Evolutionary conservation across 2,797 vertebrate genomes (phyloP), one percentile per base, ranked within the genome.

Genomic region (Argyrosomus regius): DNA sequence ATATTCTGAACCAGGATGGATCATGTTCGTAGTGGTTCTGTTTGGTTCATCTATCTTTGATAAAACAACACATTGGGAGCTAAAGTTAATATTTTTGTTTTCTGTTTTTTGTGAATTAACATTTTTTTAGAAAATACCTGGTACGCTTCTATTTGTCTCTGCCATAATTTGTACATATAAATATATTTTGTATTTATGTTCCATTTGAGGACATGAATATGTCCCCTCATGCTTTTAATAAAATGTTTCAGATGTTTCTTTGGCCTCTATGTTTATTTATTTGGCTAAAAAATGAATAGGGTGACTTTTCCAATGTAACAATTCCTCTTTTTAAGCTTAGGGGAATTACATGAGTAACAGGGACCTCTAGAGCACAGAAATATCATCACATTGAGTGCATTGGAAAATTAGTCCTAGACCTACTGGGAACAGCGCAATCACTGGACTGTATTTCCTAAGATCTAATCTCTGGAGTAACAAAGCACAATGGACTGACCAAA

Each of bases 161-260:
- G 91, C 92, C 93, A 92, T 90, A 81, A 91, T 91, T 87, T 94
- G 91, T 95, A 92, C 67, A 90, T 93, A 91, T 87, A 92, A 89
- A 90, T 92, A 87, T 90, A 91, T 93, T 95, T 94, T 96, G 90
- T 96, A 95, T 95, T 95, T 94, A 94, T 95, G 93, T 93, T 94
- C 89, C 83, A 83, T 93, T 89, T 77, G 80, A 90, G 91, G 93
- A 90, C 91, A 81, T 89, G 83, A 75, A 87, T 70, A 82, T 92
- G 82, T 92, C 75, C 86, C 81, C 80, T 85, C 77, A 84, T 92
- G 93, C 92, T 95, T 96, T 95, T 93, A 96, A 95, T 96, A 95
- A 96, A 96, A 94, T 80, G 81, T 91, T 92, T 81, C 79, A 82
- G 88, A 90, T 86, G 71, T 87, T 86, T 86, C 54, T 60, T 66